Conservation (phyloP, 2,797 vertebrate genomes). For the Nyctibius grandis region DNA sequence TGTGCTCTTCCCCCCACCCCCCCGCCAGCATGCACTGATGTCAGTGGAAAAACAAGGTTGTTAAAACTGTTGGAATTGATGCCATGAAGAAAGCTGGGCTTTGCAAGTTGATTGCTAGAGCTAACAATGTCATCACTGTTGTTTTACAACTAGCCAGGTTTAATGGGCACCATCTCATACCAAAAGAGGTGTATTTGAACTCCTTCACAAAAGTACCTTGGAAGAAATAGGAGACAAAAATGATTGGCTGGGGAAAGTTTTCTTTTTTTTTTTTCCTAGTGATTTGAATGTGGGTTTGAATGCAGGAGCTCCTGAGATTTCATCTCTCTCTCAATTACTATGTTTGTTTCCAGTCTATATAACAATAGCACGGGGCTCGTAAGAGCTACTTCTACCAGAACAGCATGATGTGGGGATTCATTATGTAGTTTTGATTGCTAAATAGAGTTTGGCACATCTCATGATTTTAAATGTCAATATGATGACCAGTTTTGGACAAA, state of each 20-base stretch:
- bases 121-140: background rate
- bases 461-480: background rate
- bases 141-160: background rate
- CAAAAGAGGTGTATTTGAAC: background rate
- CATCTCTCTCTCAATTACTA: background rate
- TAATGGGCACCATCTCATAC: background rate
- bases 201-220: background rate
- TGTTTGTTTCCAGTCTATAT: background rate
- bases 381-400: background rate
- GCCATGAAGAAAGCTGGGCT: background rate
- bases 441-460: background rate
- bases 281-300: background rate
- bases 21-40: background rate
- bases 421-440: background rate
- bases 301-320: background rate
- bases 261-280: background rate
- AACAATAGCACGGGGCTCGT: rapidly evolving
- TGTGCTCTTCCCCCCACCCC: background rate
- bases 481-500: background rate
- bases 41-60: background rate
- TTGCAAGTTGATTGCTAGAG: background rate
- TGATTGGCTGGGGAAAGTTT: background rate
- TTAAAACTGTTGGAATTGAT: background rate
- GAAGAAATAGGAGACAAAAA: background rate
- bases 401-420: background rate